Percentiles rank a stretch among this genome's conserved stretches.
These are phyloP conservation scores for Microctonus brassicae DNA, from an alignment of 2,888 invertebrate genomes.

Conservation along the genomic window DNA sequence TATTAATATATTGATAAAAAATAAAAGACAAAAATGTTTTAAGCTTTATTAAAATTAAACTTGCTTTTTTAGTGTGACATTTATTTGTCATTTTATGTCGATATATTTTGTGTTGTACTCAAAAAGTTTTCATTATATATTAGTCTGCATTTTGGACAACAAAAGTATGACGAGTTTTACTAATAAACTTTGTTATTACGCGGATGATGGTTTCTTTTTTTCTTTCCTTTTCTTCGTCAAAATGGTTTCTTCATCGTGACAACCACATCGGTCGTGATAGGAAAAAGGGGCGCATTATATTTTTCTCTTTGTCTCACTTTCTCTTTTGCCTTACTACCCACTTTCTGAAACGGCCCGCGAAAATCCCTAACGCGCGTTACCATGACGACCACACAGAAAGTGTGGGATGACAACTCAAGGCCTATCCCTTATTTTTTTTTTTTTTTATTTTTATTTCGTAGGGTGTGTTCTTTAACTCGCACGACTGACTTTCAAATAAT, in stretches of 20 bases:
- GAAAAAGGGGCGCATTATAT: conserved; percentile 45
- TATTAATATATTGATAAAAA: not conserved
- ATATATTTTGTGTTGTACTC: not conserved
- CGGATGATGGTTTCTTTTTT: too few relatives aligned
- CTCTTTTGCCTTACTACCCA: conserved; percentile 17
- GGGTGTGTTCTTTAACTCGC: conserved; percentile 20
- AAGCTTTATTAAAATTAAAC: conserved; percentile 6
- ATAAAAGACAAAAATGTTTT: not conserved
- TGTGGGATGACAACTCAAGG: conserved; percentile 45
- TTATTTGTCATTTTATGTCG: not conserved
- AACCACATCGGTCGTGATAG: conserved; percentile 27
- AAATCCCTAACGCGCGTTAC: conserved; percentile 54
- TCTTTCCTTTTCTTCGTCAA: conserved; percentile 51
- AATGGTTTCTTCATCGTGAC: conserved; percentile 52
- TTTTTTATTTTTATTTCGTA: not conserved
- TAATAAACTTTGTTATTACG: conserved; percentile 47
- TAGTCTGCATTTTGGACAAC: not conserved
- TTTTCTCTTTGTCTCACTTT: conserved; percentile 44
- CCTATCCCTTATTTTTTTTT: conserved; percentile 45
- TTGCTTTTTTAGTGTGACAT: not conserved
- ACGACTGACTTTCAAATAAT: not conserved
- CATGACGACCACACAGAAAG: conserved; percentile 50
- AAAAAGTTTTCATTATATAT: not conserved
- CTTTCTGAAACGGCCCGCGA: conserved; percentile 48
- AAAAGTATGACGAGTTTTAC: conserved; percentile 24